Evolutionary conservation across 2,888 invertebrate genomes (phyloP).

Genomic region (Eupithecia centaureata): DNA sequence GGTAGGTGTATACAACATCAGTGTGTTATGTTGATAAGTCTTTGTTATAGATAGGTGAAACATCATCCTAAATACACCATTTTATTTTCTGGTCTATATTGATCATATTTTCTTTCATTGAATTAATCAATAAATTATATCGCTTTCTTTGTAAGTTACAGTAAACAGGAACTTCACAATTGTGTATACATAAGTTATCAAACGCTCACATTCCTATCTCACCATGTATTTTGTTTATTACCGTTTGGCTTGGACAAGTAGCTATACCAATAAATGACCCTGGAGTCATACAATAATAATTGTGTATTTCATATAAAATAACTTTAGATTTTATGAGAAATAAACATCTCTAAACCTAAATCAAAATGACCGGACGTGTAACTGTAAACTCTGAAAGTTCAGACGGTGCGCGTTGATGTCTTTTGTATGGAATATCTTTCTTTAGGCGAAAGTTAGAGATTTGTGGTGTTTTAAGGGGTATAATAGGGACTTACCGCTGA

Average conservation of each 20-base stretch:
- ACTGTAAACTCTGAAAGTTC: slow-evolving; percentile 4
- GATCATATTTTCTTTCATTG: neutral
- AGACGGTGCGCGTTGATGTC: slow-evolving; percentile 60
- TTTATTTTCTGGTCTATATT: neutral
- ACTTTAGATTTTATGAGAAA: no score
- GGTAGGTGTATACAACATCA: neutral
- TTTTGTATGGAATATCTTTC: slow-evolving; percentile 44
- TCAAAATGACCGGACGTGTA: slow-evolving; percentile 9
- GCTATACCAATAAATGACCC: no score
- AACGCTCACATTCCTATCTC: no score
- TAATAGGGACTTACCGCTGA: slow-evolving; percentile 68
- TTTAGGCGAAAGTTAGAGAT: slow-evolving; percentile 9
- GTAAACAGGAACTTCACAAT: neutral
- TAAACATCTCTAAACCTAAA: no score
- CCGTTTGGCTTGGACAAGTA: no score
- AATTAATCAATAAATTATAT: neutral
- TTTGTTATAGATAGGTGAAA: neutral
- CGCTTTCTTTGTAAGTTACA: neutral
- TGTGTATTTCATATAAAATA: no score
- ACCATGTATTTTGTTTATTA: no score
- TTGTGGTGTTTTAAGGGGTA: slow-evolving; percentile 27
- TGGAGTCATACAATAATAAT: no score
- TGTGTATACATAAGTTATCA: no score
- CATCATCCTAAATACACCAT: neutral
- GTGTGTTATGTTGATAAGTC: neutral